These are phyloP conservation scores for Melozone crissalis DNA, from an alignment of 2,113 vertebrate genomes.

Conservation along the genomic window DNA sequence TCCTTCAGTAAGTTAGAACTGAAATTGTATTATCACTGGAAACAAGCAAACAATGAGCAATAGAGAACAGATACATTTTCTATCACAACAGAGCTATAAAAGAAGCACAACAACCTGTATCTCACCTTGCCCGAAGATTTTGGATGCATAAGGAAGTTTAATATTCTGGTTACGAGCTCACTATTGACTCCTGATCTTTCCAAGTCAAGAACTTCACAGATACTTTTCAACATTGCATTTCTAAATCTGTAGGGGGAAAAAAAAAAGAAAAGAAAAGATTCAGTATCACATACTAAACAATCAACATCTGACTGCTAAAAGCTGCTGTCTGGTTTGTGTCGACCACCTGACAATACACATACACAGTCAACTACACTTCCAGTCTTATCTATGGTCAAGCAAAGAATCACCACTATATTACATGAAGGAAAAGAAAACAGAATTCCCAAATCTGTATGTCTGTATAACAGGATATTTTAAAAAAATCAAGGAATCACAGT, in stretches of 20 bases:
- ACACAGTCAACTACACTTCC: neutral
- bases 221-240: constrained; percentile 84
- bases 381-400: neutral
- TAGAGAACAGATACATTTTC: neutral
- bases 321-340: neutral
- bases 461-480: neutral
- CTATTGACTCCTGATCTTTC: constrained; percentile 91
- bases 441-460: neutral
- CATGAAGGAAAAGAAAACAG: neutral
- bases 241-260: constrained; percentile 58
- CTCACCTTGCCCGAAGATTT: constrained; percentile 93
- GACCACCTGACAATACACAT: neutral
- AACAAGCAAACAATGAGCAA: neutral
- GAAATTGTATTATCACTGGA: neutral
- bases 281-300: neutral
- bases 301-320: neutral
- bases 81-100: neutral
- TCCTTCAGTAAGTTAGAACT: neutral
- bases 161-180: constrained; percentile 88
- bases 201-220: constrained; percentile 92
- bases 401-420: neutral
- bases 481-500: neutral
- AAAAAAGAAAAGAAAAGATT: neutral
- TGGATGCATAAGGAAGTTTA: constrained; percentile 88
- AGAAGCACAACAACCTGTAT: neutral